Percentiles rank a stretch among this genome's conserved stretches.
These are phyloP conservation scores for Hydractinia echinata DNA, from an alignment of 30 jellyfish, hydroid and myxozoan species.

Conservation along the genomic window DNA sequence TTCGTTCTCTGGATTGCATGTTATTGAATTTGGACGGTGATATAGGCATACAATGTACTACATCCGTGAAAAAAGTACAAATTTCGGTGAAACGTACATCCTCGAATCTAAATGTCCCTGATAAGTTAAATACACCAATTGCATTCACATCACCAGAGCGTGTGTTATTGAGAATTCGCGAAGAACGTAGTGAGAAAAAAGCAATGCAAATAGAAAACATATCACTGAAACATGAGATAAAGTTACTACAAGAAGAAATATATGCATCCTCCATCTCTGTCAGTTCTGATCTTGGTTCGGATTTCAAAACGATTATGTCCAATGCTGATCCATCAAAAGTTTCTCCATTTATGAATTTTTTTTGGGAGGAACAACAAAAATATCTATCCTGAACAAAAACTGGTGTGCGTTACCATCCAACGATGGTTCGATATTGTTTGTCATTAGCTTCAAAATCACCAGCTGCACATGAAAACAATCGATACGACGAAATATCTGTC, in stretches of 20 bases:
- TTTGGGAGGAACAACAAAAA: slow-evolving; percentile 63
- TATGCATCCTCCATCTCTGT: neutral
- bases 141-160: too few species aligned
- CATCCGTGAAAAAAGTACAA: too few species aligned
- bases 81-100: too few species aligned
- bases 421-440: slow-evolving; percentile 28
- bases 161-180: too few species aligned
- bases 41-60: too few species aligned
- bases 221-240: too few species aligned
- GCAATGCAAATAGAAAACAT: too few species aligned
- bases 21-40: too few species aligned
- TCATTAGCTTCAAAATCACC: slow-evolving; percentile 59
- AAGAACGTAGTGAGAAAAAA: too few species aligned
- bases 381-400: slow-evolving; percentile 23
- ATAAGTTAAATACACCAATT: too few species aligned
- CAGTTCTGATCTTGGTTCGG: slow-evolving; percentile 5
- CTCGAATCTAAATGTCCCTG: too few species aligned
- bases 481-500: slow-evolving; percentile 31
- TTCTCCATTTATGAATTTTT: slow-evolving; percentile 37
- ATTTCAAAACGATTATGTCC: slow-evolving; percentile 39
- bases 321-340: slow-evolving; percentile 20
- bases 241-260: neutral
- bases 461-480: slow-evolving; percentile 43
- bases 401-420: slow-evolving; percentile 37
- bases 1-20: too few species aligned